Base-by-base conservation (phyloP, 2,888 invertebrate species). In the Leptogaster cylindrica region DNA sequence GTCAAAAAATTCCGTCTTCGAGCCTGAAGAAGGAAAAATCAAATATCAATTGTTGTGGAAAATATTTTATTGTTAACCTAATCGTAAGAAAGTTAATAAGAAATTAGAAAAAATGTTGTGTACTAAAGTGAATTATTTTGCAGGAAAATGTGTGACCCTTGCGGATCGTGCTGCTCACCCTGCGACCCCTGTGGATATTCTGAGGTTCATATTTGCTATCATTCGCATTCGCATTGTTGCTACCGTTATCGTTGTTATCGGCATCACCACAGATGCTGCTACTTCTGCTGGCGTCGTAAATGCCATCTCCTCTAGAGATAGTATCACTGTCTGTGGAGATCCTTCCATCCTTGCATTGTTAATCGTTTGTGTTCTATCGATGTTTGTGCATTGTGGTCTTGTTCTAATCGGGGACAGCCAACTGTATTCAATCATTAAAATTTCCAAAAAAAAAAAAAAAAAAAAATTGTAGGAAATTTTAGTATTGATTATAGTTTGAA, bases 61-160 rank as follows among this genome's bases (percentile, higher is more conserved):
- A n/a, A n/a, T n/a, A n/a, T n/a, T n/a, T n/a, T n/a, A n/a, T n/a
- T n/a, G n/a, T n/a, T n/a, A n/a, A n/a, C n/a, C n/a, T n/a, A n/a
- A 46, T 20, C 20, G 6, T 23, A 23, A 33, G 27, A 8, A 52
- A 31, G 50, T 10, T 18, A 52, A 31, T 20, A 20, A 20, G 52
- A 8, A 50, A 52, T 20, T 10, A 16, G 4, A 52, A 48, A 14
- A 3, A 20, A 4, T 28, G 10, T n/a, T 41, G 2, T 16, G 5
- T 6, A 18, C 41, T 4, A 46, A 20, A 7, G 4, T 25, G 4
- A 25, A 44, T 20, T 44, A 12, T 16, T 16, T 25, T 39, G 23
- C 39, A 58, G 58, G 25, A 58, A 58, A 33, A 64, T 64, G 64
- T 64, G 64, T 23, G 46, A 48, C 25, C 48, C 61, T n/a, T 63